A percentile compares a stretch with the other conserved stretches of the same genome.
These are phyloP conservation scores for Aix galericulata DNA, from an alignment of 2,113 vertebrate species.

Conservation along the genomic window DNA sequence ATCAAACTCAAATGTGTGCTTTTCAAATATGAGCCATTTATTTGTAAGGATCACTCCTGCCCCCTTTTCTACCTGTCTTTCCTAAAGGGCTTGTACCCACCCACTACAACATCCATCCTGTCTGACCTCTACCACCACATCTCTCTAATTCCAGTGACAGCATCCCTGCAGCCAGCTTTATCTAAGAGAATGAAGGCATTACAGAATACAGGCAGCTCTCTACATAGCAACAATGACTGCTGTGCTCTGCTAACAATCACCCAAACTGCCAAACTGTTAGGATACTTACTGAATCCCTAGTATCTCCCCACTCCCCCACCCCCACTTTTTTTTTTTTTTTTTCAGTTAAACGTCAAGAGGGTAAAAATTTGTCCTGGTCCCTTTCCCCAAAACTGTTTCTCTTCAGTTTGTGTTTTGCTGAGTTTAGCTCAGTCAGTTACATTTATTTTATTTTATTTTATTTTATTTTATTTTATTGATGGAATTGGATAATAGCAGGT, in stretches of 20 bases:
- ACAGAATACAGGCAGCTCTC: background rate
- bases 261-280: background rate
- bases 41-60: background rate
- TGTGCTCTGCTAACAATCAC: background rate
- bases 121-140: background rate
- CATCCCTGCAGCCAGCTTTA: background rate
- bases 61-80: too few relatives aligned
- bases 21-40: too few relatives aligned
- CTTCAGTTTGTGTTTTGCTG: background rate
- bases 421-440: background rate
- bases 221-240: background rate
- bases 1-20: background rate
- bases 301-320: too few relatives aligned
- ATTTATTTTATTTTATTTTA: background rate
- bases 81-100: background rate
- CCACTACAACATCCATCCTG: background rate
- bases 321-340: background rate
- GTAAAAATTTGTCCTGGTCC: background rate
- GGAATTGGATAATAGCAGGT: background rate
- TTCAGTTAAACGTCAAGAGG: background rate
- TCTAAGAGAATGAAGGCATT: background rate
- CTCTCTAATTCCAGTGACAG: background rate
- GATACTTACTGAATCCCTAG: background rate
- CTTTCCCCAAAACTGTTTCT: background rate
- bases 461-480: background rate